A percentile compares a stretch with the other conserved stretches of the same genome.
These are phyloP conservation scores for Anoplopoma fimbria DNA, from an alignment of 2,113 vertebrate genomes.

Conservation along the genomic window DNA sequence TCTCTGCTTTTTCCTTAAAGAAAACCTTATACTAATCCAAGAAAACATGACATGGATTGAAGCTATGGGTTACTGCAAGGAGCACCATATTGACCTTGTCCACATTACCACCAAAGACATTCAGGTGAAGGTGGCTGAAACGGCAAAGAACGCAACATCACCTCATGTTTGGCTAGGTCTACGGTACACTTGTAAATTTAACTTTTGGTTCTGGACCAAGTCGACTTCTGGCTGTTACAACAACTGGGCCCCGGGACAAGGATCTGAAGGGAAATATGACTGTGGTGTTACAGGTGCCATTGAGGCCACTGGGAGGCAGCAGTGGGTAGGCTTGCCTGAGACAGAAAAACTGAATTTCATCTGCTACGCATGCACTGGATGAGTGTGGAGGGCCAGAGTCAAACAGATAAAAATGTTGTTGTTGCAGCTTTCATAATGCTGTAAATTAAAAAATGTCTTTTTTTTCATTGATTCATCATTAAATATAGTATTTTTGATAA, in stretches of 20 bases:
- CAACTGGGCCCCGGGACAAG: conserved; percentile 75
- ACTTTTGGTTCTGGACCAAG: conserved; percentile 79
- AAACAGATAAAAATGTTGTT: not conserved
- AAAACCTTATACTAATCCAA: conserved; percentile 65
- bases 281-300: conserved; percentile 71
- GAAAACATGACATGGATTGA: conserved; percentile 78
- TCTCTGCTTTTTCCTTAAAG: conserved; percentile 47
- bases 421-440: not conserved
- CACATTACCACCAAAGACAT: conserved; percentile 55
- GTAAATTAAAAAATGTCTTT: not conserved
- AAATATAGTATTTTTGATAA: not conserved
- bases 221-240: conserved; percentile 64
- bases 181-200: conserved; percentile 71
- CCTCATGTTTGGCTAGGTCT: conserved; percentile 75
- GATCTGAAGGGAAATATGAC: conserved; percentile 32
- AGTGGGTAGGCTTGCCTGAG: conserved; percentile 70
- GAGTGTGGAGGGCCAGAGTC: conserved; percentile 1
- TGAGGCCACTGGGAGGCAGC: conserved; percentile 78
- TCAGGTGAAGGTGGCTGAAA: conserved; percentile 56
- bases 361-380: conserved; percentile 56
- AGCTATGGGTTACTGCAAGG: conserved; percentile 76
- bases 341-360: conserved; percentile 76
- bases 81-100: conserved; percentile 69
- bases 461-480: not conserved
- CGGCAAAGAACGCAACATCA: conserved; percentile 55